Evolutionary conservation across 1,140 invertebrate species (phyloP).

Genomic region (Pseudachorutes palmiensis): DNA sequence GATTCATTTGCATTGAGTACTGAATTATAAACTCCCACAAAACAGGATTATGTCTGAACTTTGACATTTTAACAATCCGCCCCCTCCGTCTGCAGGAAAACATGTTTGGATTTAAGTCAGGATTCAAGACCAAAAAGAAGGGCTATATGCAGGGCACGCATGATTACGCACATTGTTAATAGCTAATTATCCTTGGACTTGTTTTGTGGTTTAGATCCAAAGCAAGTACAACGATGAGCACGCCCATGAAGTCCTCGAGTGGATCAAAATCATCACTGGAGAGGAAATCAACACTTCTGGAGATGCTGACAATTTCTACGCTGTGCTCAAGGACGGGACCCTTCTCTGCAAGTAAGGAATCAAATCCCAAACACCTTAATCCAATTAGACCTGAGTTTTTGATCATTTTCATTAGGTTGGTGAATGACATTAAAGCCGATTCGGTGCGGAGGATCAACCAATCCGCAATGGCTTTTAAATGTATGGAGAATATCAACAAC

Average conservation of each 20-base stretch:
- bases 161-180: no score
- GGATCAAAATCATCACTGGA: conserved; percentile 72
- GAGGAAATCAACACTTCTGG: conserved; percentile 68
- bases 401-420: conserved; percentile 57
- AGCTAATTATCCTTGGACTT: no score
- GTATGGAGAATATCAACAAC: conserved; percentile 96
- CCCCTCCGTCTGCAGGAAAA: no score
- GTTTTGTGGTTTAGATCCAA: conserved; percentile 64
- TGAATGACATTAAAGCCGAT: conserved; percentile 67
- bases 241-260: conserved; percentile 77
- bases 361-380: conserved; percentile 1
- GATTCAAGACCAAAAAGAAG: no score
- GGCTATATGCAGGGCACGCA: no score
- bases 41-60: no score
- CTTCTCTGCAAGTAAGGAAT: conserved; percentile 66
- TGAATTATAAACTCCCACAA: no score
- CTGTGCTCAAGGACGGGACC: conserved; percentile 73
- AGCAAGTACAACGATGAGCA: conserved; percentile 90
- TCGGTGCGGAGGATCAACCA: conserved; percentile 80
- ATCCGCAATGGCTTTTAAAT: conserved; percentile 87
- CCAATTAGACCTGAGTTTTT: conserved; percentile 4
- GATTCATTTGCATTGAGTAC: no score
- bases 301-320: conserved; percentile 84
- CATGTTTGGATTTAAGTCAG: no score
- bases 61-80: no score